Percentiles rank a stretch among this genome's conserved stretches.
Conservation (phyloP, 2,797 vertebrate genomes). For the Gobio occitaniae region DNA sequence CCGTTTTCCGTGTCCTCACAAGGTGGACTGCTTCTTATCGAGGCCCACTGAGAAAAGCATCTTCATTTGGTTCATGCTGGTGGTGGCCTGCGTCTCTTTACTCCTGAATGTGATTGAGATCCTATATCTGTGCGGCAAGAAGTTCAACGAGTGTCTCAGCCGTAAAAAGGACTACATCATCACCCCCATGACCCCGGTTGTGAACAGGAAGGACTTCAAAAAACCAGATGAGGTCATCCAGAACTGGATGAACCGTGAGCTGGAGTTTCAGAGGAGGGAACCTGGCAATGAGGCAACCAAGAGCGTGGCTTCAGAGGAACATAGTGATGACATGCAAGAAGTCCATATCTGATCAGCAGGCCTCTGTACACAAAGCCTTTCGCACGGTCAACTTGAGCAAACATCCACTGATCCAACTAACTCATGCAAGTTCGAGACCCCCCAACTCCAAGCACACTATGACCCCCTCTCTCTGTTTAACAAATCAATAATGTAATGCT, state of each 20-base stretch:
- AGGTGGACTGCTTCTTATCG: conserved; percentile 94
- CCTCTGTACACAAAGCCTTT: conserved; percentile 65
- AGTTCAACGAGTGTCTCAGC: conserved; percentile 80
- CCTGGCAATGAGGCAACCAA: conserved; percentile 57
- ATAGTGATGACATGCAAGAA: conserved; percentile 67
- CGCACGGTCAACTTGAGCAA: conserved; percentile 53
- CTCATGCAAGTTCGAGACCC: background rate
- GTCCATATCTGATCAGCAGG: conserved; percentile 76
- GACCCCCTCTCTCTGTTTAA: background rate
- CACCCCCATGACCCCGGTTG: conserved; percentile 72
- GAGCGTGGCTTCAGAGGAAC: conserved; percentile 62
- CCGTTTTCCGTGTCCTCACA: conserved; percentile 87
- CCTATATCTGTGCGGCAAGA: conserved; percentile 79
- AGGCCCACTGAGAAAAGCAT: conserved; percentile 94
- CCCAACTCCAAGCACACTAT: background rate
- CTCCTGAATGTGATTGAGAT: conserved; percentile 86
- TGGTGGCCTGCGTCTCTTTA: conserved; percentile 87
- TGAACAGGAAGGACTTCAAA: conserved; percentile 66
- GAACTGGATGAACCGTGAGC: conserved; percentile 74
- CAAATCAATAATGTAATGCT: conserved; percentile 19
- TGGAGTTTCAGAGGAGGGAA: conserved; percentile 71
- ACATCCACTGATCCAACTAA: conserved; percentile 11
- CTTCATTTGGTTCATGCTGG: conserved; percentile 98
- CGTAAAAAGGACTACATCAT: conserved; percentile 77
- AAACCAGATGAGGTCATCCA: conserved; percentile 66